A percentile compares a stretch with the other conserved stretches of the same genome.
Evolutionary conservation across 2,888 invertebrate species (phyloP).

Genomic region (Thelaira solivaga): DNA sequence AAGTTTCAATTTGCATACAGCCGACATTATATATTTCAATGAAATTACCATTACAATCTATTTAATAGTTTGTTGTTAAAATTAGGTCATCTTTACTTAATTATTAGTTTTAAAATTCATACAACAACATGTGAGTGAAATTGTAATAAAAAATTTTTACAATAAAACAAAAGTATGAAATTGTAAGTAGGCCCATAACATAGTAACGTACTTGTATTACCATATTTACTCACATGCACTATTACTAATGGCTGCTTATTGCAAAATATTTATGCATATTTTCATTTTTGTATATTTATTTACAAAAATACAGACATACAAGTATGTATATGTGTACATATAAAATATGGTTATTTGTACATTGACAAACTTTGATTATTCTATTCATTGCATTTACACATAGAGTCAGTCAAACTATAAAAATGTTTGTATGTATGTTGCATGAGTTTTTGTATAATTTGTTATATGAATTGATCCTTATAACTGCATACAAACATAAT

Average conservation of each 20-base stretch:
- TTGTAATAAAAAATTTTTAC: slow-evolving; percentile 26
- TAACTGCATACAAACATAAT: neutral
- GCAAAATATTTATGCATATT: no score
- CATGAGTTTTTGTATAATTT: slow-evolving; percentile 13
- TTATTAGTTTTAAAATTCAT: slow-evolving; percentile 22
- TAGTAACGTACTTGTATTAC: no score
- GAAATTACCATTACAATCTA: slow-evolving; percentile 11
- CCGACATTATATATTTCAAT: neutral
- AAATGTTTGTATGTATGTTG: neutral
- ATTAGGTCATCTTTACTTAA: slow-evolving; percentile 49
- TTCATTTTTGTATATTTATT: no score
- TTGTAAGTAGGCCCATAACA: slow-evolving; percentile 7
- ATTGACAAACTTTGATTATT: slow-evolving; percentile 36
- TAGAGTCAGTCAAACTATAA: neutral
- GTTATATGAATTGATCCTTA: slow-evolving; percentile 17
- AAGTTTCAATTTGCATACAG: no score
- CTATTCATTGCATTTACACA: slow-evolving; percentile 28
- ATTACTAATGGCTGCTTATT: no score
- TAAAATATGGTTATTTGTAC: neutral
- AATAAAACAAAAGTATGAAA: slow-evolving; percentile 3
- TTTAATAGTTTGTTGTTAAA: slow-evolving; percentile 34
- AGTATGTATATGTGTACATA: no score
- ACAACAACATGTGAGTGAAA: neutral
- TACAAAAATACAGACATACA: no score
- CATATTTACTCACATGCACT: neutral